Evolutionary conservation across 2,797 vertebrate genomes (phyloP).

Genomic region (Gymnoscopelus braueri): DNA sequence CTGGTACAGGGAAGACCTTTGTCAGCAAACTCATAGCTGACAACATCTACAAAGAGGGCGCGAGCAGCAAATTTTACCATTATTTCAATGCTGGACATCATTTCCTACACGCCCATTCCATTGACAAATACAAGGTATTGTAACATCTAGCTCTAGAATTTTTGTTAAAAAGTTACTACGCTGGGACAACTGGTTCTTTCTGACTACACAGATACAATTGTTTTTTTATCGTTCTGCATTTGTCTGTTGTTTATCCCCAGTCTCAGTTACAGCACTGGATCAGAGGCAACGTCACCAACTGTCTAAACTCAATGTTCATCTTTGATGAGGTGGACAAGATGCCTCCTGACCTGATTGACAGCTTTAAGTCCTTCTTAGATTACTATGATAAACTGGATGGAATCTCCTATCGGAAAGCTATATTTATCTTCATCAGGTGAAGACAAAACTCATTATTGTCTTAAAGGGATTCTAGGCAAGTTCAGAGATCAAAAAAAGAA

Average conservation of each 20-base stretch:
- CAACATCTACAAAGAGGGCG: constrained; percentile 84
- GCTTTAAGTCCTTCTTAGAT: constrained; percentile 94
- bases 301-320: constrained; percentile 90
- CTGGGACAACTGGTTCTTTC: too few species aligned
- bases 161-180: too few species aligned
- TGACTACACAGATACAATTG: too few species aligned
- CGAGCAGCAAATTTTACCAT: constrained; percentile 89
- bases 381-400: constrained; percentile 88
- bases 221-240: too few species aligned
- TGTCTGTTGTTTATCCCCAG: constrained; percentile 65
- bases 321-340: constrained; percentile 97
- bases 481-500: too few species aligned
- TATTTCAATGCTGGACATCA: constrained; percentile 89
- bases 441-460: not conserved
- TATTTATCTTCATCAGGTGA: constrained; percentile 96
- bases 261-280: constrained; percentile 91
- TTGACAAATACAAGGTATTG: constrained; percentile 87
- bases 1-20: constrained; percentile 96
- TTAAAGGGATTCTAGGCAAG: too few species aligned
- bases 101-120: constrained; percentile 87
- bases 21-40: constrained; percentile 88
- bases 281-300: constrained; percentile 86
- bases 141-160: not conserved
- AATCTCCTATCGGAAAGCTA: constrained; percentile 88
- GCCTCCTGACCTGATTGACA: constrained; percentile 90